Evolutionary conservation across 2,113 vertebrate species (phyloP), one percentile per base, ranked within the genome.

Genomic region (Thalassoma bifasciatum): DNA sequence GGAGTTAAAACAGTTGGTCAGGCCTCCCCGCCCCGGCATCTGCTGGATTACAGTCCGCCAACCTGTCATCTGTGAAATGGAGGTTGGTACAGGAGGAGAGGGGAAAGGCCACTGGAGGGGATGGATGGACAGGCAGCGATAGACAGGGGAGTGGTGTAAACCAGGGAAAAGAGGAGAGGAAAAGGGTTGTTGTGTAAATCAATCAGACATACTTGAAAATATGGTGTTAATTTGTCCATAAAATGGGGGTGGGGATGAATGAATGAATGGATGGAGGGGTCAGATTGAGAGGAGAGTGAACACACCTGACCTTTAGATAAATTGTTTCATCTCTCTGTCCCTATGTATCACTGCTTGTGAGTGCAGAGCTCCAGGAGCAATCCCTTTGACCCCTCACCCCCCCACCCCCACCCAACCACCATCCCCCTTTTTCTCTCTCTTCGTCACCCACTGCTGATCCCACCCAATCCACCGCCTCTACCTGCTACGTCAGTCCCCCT

Each of bases 11-110:
- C 88, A 88, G 88, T 88, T 62, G 82, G 91, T 90, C 89, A 86
- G 88, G 86, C 88, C 84, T 80, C 69, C 73, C 81, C 88, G 81
- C 90, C 92, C 86, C 78, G 42, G 87, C 92, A 92, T 92, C 89
- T 92, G 93, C 80, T 88, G 91, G 89, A 92, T 92, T 89, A 90
- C 83, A 88, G 86, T 80, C 86, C 80, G 87, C 80, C 86, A 90
- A 89, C 85, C 89, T 90, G 89, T 92, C 92, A 92, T 90, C 92
- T 92, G 91, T 92, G 90, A 94, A 93, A 94, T 94, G 88, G 91
- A 91, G 87, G 86, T 80, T 68, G 72, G 81, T 82, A 66, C 52
- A 79, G 79, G 81, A 61, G 73, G 44, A 79, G 71, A 68, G 78
- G 83, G 78, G 67, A 85, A 87, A 79, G 87, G 86, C 82, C 86